These are phyloP conservation scores for Lepidostoma basale DNA, from an alignment of 1,140 invertebrate genomes.

Conservation along the genomic window DNA sequence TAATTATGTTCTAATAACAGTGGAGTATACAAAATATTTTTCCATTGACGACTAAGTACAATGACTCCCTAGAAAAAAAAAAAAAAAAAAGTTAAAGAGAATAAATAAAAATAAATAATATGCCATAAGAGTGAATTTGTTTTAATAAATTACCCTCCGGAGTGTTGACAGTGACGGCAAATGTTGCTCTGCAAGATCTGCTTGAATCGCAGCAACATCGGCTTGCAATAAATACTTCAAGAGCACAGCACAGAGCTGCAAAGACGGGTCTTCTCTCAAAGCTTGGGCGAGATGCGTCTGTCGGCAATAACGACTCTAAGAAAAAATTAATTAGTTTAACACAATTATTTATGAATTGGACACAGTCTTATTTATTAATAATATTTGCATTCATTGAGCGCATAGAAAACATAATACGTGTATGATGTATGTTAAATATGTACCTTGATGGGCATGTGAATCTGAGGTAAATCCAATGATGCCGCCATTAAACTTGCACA, in stretches of 20 bases:
- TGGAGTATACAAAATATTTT: constrained; percentile 94
- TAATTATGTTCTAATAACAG: constrained; percentile 88
- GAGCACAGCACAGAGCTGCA: constrained; percentile 89
- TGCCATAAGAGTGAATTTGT: not conserved
- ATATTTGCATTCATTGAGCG: too few species aligned
- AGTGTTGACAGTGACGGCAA: constrained; percentile 87
- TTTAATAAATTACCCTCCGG: constrained; percentile 67
- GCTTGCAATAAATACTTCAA: constrained; percentile 83
- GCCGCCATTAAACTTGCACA: constrained; percentile 95
- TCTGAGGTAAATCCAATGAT: constrained; percentile 82
- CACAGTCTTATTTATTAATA: too few species aligned
- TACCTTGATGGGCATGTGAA: constrained; percentile 86
- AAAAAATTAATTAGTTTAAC: too few species aligned
- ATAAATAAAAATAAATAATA: not conserved
- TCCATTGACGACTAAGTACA: constrained; percentile 94
- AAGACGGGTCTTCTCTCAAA: constrained; percentile 93
- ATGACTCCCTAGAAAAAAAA: constrained; percentile 75
- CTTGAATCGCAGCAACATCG: constrained; percentile 77
- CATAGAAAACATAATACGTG: too few species aligned
- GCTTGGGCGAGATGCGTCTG: constrained; percentile 90
- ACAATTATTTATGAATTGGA: too few species aligned
- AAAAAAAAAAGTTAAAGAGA: not conserved
- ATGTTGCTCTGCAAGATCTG: constrained; percentile 81
- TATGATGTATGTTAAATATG: constrained; percentile 13
- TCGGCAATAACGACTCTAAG: constrained; percentile 83